These are phyloP conservation scores for Epizoanthus illoricatus DNA, from an alignment of 92 coral and sea anemone genomes.

Conservation along the genomic window DNA sequence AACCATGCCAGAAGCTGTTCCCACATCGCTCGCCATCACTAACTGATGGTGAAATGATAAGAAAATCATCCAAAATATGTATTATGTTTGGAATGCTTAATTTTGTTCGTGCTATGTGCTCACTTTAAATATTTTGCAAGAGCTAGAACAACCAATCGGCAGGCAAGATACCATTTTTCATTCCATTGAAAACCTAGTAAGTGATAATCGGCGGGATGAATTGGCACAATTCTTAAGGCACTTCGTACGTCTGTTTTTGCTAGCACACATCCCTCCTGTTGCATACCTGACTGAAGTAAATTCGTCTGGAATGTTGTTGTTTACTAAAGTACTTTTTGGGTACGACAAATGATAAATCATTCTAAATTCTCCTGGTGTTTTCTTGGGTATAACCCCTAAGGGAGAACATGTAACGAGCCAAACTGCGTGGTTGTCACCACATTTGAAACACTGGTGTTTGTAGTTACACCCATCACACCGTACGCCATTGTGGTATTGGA, in stretches of 20 bases:
- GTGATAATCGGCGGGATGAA: constrained; percentile 45
- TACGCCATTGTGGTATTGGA: not conserved
- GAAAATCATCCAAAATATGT: constrained; percentile 57
- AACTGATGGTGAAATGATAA: constrained; percentile 35
- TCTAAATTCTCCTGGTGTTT: constrained; percentile 63
- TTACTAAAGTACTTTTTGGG: constrained; percentile 57
- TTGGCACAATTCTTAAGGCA: constrained; percentile 49
- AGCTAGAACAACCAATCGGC: constrained; percentile 52
- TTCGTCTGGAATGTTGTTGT: constrained; percentile 46
- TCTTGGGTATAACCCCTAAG: constrained; percentile 64
- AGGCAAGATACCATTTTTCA: constrained; percentile 29
- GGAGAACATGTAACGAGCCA: constrained; percentile 55
- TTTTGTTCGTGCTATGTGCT: constrained; percentile 50
- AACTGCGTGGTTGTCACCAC: constrained; percentile 38
- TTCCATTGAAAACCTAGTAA: constrained; percentile 51
- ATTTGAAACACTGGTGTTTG: constrained; percentile 58
- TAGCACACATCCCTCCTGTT: constrained; percentile 31
- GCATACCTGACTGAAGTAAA: constrained; percentile 36
- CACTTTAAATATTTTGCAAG: constrained; percentile 49
- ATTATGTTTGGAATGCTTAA: constrained; percentile 14
- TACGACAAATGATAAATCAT: constrained; percentile 64
- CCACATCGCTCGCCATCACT: not conserved
- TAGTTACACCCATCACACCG: constrained; percentile 30
- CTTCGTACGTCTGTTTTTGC: constrained; percentile 58
- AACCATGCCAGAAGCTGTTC: no score